Conservation (phyloP, 2,888 invertebrate genomes). For the Luperina nickerlii region DNA sequence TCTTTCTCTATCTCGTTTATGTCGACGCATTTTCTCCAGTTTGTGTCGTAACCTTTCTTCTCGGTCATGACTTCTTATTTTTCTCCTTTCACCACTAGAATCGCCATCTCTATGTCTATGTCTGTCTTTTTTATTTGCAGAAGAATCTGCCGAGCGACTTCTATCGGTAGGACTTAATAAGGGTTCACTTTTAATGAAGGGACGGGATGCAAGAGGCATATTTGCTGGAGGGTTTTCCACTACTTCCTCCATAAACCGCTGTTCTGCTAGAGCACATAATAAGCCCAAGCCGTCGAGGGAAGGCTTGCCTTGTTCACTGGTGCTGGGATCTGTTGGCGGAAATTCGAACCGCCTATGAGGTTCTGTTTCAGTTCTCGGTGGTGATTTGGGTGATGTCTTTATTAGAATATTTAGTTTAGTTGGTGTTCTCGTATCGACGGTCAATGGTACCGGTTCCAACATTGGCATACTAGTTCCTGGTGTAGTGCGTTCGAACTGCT, state of each 20-base stretch:
- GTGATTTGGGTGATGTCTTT: constrained; percentile 86
- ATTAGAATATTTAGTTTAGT: constrained; percentile 85
- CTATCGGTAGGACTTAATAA: constrained; percentile 81
- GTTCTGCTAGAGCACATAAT: constrained; percentile 95
- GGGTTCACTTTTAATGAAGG: constrained; percentile 84
- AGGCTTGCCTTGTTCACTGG: constrained; percentile 81
- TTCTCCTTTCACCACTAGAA: constrained; percentile 83
- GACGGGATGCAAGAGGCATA: constrained; percentile 74
- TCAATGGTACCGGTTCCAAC: constrained; percentile 79
- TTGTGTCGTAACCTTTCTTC: constrained; percentile 85
- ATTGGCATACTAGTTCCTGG: constrained; percentile 81
- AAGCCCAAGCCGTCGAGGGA: constrained; percentile 93
- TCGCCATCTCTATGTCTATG: constrained; percentile 83
- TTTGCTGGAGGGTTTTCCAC: constrained; percentile 80
- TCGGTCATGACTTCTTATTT: constrained; percentile 83
- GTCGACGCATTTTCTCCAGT: constrained; percentile 86
- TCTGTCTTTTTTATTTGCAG: constrained; percentile 79
- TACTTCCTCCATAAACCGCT: constrained; percentile 95
- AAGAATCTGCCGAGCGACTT: constrained; percentile 71
- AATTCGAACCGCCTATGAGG: constrained; percentile 84
- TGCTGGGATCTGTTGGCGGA: constrained; percentile 73
- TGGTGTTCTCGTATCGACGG: constrained; percentile 83
- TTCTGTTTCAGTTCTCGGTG: constrained; percentile 82
- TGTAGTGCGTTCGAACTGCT: constrained; percentile 92
- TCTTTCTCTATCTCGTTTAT: constrained; percentile 83